Evolutionary conservation across 2,797 vertebrate genomes (phyloP).

Genomic region (Eulemur mongoz): DNA sequence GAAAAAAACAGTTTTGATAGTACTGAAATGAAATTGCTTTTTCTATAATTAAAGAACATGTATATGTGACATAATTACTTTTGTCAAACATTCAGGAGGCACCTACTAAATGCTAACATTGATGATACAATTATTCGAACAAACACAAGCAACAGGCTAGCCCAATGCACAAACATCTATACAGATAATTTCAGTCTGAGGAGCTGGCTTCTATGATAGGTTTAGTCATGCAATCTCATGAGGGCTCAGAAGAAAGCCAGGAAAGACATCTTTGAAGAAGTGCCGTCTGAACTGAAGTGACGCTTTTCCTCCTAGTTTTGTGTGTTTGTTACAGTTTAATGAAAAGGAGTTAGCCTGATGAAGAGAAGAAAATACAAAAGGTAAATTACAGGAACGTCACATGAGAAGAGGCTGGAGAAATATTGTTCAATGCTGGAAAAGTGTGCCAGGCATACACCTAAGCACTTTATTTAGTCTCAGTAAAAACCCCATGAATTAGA

Average conservation of each 20-base stretch:
- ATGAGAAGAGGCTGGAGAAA: neutral
- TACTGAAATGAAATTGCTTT: conserved; percentile 24
- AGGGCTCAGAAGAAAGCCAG: neutral
- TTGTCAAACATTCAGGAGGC: neutral
- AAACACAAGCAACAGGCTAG: neutral
- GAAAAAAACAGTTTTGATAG: conserved; percentile 25
- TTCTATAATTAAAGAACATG: conserved; percentile 15
- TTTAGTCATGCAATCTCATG: neutral
- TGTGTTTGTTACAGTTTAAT: neutral
- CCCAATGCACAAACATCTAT: neutral
- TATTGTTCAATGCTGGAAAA: neutral
- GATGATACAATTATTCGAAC: neutral
- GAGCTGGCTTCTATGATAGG: neutral
- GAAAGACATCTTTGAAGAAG: neutral
- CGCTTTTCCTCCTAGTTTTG: neutral
- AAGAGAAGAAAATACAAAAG: neutral
- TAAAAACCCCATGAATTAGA: neutral
- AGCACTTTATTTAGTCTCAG: neutral
- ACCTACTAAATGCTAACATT: neutral
- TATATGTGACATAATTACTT: neutral
- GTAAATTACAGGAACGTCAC: neutral
- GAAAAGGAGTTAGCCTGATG: neutral
- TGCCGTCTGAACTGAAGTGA: neutral
- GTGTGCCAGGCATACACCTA: neutral
- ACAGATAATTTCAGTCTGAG: neutral